Base-by-base conservation (phyloP, 2,113 vertebrate genomes). In the Plecturocebus donacophilus region DNA sequence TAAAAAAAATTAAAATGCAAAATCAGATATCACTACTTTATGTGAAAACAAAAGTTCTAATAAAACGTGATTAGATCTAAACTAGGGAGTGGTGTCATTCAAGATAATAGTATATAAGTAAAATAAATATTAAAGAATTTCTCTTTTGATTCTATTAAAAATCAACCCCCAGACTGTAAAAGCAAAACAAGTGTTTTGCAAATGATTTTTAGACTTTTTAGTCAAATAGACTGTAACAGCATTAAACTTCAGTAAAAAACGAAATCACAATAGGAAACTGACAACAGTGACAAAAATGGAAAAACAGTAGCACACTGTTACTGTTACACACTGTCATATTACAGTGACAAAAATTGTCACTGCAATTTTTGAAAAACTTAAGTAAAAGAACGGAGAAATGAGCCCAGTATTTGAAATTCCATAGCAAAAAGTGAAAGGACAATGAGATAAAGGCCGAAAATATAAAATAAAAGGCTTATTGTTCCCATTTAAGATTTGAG, bases 111-210 rank as follows among this genome's bases (percentile, higher is more conserved):
- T 4, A 47, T 35, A 56, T 79, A 90, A 64, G n/a, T 42, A 93
- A 91, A 92, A 85, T 25, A 76, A 81, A 42, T 8, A 77, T 1
- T 83, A n/a, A 77, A 47, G 19, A 87, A 93, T 77, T 85, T 81
- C 52, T 80, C 27, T 87, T 76, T 17, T 86, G 56, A 40, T 42
- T 87, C 77, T 54, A 89, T 81, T 88, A 90, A 93, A 92, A 96
- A 94, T 45, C 11, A 75, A 92, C 4, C 94, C 6, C 27, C 20
- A 40, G 12, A 27, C 35, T 86, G 3, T 86, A 79, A 91, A 86
- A 85, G 40, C 30, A 77, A 87, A 94, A 56, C 0, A 87, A 66
- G 30, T 58, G 49, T 90, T 89, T 96, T 71, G 52, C 16, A 95
- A 82, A 49, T 64, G 32, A 9, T 73, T 89, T 83, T 89, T 89